Base-by-base conservation (phyloP, 92 coral and sea anemone genomes). In the Micromussa lordhowensis region DNA sequence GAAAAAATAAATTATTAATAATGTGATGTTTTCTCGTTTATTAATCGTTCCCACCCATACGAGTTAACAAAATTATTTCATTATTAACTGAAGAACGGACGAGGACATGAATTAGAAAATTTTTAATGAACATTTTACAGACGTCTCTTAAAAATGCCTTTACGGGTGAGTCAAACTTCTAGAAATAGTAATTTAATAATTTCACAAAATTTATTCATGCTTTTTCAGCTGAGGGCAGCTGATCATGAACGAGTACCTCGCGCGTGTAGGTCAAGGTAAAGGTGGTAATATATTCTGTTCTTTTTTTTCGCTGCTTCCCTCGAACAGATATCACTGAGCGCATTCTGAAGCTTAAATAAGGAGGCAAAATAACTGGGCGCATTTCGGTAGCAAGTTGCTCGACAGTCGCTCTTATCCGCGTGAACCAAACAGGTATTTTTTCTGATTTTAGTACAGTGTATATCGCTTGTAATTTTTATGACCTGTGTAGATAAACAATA, bases 221-320 rank as follows among this genome's bases (percentile, higher is more conserved):
- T 22, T n/a, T 73, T 84, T 74, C 31, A 38, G 80, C 68, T 59
- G 28, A 74, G 29, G 72, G 53, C 87, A 83, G 80, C 80, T 83
- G 87, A 72, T 30, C 54, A 38, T 34, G 24, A 49, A 32, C 54
- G 26, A 16, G 15, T 72, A 44, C 30, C 57, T 58, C 32, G 73
- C 77, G 38, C 77, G 77, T 21, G 26, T 18, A 32, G 88, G 88
- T 84, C 88, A 84, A 84, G 88, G 88, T 84, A 74, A 44, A 84
- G 35, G 8, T 19, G n/a, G 5, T 73, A 84, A 84, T 84, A 9
- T 84, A 84, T 84, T 84, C 88, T 17, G 54, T 57, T 84, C 34
- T 74, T 17, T 72, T 75, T 36, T 54, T 26, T n/a, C n/a, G 13
- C 59, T 68, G 22, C 22, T 63, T 9, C 5, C 18, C 19, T 7